These are phyloP conservation scores for Chrysopilus asiliformis DNA, from an alignment of 2,888 invertebrate species.

Conservation along the genomic window DNA sequence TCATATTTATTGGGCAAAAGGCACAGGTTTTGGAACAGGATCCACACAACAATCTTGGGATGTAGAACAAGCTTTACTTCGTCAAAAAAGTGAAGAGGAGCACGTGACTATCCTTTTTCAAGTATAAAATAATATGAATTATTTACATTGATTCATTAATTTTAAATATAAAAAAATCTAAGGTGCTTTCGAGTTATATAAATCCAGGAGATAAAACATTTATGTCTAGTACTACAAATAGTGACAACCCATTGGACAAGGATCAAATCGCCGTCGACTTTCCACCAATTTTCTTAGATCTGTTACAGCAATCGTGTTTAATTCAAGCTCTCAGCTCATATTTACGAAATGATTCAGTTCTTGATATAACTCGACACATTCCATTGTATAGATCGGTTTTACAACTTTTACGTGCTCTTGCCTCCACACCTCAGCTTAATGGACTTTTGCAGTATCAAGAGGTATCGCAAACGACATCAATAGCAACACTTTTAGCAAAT, in stretches of 20 bases:
- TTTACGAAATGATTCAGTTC: conserved; percentile 85
- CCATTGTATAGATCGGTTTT: conserved; percentile 80
- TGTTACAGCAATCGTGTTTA: conserved; percentile 69
- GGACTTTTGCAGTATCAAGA: conserved; percentile 49
- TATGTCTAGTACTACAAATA: conserved; percentile 31
- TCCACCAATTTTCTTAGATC: conserved; percentile 58
- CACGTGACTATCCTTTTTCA: conserved; percentile 76
- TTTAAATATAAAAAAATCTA: too few relatives aligned
- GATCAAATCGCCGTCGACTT: conserved; percentile 38
- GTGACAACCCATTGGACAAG: conserved; percentile 33
- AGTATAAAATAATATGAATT: too few relatives aligned
- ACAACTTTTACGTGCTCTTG: conserved; percentile 64
- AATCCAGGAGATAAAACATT: conserved; percentile 51
- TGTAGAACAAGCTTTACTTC: conserved; percentile 81
- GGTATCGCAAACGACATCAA: conserved; percentile 40
- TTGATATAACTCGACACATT: conserved; percentile 95
- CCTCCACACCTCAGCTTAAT: conserved; percentile 46
- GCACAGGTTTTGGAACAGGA: conserved; percentile 93
- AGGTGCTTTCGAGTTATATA: conserved; percentile 80
- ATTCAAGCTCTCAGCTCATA: conserved; percentile 82
- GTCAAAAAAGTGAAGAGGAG: conserved; percentile 85
- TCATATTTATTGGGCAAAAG: conserved; percentile 88
- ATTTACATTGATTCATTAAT: too few relatives aligned
- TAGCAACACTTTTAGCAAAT: conserved; percentile 64
- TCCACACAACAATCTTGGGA: conserved; percentile 94